Evolutionary conservation across 2,888 invertebrate species (phyloP).

Genomic region (Selenia dentaria): DNA sequence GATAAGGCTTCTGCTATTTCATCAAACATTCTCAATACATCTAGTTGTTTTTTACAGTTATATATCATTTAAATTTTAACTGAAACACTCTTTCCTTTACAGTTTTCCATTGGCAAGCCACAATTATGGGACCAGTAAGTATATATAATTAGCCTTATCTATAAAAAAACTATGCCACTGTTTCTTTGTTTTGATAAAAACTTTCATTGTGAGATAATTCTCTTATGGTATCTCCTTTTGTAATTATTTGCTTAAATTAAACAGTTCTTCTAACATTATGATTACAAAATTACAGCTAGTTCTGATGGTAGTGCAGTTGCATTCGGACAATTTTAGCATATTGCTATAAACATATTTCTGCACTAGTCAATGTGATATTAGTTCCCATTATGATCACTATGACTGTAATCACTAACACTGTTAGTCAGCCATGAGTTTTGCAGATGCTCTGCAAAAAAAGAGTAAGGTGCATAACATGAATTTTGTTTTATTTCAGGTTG

Average conservation of each 20-base stretch:
- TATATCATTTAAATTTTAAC: no score
- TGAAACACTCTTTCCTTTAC: conserved; percentile 74
- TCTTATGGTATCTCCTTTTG: not conserved
- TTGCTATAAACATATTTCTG: no score
- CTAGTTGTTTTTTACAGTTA: no score
- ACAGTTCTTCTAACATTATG: no score
- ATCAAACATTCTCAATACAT: not conserved
- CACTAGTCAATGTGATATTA: no score
- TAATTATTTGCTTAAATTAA: not conserved
- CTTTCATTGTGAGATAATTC: not conserved
- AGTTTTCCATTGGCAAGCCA: conserved; percentile 99
- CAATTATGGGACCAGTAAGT: conserved; percentile 99
- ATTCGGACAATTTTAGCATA: no score
- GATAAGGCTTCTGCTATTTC: conserved; percentile 7
- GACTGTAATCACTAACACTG: no score
- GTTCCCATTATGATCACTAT: no score
- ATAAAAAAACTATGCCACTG: conserved; percentile 6
- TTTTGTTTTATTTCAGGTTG: conserved; percentile 88
- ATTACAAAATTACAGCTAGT: not conserved
- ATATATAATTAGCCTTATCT: conserved; percentile 28
- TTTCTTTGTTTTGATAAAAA: conserved; percentile 17
- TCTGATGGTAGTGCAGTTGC: no score
- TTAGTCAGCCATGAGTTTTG: no score
- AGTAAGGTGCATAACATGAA: no score
- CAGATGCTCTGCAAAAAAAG: no score